Evolutionary conservation across 2,113 vertebrate genomes (phyloP).

Genomic region (Lagenorhynchus albirostris): DNA sequence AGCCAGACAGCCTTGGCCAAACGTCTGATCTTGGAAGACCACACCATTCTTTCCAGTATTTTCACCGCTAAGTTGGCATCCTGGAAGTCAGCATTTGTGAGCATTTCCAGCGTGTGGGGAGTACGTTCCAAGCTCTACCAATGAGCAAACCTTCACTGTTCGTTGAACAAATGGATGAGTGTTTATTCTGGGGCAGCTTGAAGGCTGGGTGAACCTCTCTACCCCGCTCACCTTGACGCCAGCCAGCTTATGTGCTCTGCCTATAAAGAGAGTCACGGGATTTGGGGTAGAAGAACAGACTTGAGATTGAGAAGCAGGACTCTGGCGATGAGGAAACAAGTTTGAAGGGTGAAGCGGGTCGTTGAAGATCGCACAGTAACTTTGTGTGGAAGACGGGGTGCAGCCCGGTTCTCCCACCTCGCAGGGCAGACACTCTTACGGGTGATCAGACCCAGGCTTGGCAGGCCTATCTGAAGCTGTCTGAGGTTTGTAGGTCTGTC

Average conservation of each 20-base stretch:
- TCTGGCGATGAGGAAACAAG: rapidly evolving
- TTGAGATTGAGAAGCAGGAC: background rate
- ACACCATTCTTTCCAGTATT: rapidly evolving
- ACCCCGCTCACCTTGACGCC: background rate
- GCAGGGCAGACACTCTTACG: rapidly evolving
- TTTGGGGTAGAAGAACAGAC: background rate
- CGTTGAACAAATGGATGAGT: background rate
- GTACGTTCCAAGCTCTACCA: background rate
- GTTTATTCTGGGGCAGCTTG: background rate
- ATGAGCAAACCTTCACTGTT: background rate
- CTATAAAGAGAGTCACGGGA: rapidly evolving
- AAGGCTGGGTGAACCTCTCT: background rate
- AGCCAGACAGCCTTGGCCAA: background rate
- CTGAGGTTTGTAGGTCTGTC: rapidly evolving
- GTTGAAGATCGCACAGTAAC: rapidly evolving
- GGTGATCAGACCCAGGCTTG: background rate
- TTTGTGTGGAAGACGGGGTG: rapidly evolving
- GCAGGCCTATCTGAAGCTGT: rapidly evolving
- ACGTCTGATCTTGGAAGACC: background rate
- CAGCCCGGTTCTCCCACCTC: rapidly evolving
- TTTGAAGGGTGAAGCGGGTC: rapidly evolving
- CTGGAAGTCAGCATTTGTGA: background rate
- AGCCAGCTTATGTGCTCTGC: background rate
- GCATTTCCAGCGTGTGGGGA: background rate
- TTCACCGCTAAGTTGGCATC: rapidly evolving